phyloP scores from a whole-genome alignment of 2,797 vertebrate genomes.

The Vespertilio murinus region DNA sequence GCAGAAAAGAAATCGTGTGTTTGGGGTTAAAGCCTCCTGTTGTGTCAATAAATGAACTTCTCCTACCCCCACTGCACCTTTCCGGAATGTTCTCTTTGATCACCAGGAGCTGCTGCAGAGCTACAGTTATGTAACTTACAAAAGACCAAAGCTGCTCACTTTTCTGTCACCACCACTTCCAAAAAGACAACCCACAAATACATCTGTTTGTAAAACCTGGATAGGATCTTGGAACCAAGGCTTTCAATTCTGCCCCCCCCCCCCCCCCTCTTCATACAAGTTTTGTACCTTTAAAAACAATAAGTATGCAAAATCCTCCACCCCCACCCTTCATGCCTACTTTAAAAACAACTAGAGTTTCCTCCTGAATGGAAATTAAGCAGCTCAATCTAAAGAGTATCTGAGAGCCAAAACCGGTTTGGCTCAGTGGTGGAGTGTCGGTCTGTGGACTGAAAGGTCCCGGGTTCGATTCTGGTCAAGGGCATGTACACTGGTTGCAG shows the following conservation, averaged over 20 bases:
- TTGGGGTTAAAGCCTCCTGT: constrained; percentile 63
- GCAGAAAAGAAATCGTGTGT: constrained; percentile 59
- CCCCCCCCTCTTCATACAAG: background rate
- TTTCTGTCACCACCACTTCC: constrained; percentile 27
- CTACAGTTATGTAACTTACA: constrained; percentile 1
- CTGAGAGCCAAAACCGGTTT: too few relatives aligned
- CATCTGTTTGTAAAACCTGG: constrained; percentile 51
- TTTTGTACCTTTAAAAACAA: constrained; percentile 34
- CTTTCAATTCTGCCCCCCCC: constrained; percentile 45
- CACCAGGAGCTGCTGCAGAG: background rate
- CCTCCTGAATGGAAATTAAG: constrained; percentile 26
- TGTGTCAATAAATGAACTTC: constrained; percentile 64
- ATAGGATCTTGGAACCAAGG: constrained; percentile 48
- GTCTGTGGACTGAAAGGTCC: too few relatives aligned
- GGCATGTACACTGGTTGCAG: too few relatives aligned
- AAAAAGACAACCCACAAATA: constrained; percentile 55
- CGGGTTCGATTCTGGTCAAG: too few relatives aligned
- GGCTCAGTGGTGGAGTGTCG: too few relatives aligned
- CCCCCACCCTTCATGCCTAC: background rate
- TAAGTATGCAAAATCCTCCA: background rate
- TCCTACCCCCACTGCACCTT: constrained; percentile 43
- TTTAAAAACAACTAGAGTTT: constrained; percentile 20
- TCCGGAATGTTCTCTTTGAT: constrained; percentile 46
- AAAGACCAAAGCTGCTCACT: constrained; percentile 7
- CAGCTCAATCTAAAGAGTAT: background rate